A percentile compares a stretch with the other conserved stretches of the same genome.
These are phyloP conservation scores for Autographa gamma DNA, from an alignment of 2,888 invertebrate species.

Conservation along the genomic window DNA sequence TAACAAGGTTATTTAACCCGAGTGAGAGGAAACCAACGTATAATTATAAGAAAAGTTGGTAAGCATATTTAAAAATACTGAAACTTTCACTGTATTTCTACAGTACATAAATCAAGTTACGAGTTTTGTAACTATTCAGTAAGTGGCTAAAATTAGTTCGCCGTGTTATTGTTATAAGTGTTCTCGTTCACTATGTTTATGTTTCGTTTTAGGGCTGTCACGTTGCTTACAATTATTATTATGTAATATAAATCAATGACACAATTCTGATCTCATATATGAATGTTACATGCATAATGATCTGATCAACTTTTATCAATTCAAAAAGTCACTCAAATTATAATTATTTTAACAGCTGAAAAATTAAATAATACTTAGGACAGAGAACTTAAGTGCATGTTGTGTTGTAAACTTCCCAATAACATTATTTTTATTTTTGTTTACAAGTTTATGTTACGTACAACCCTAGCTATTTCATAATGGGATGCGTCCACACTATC, in stretches of 20 bases:
- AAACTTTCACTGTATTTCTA: conserved; percentile 32
- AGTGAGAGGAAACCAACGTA: too few relatives aligned
- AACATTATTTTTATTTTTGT: too few relatives aligned
- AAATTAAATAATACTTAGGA: too few relatives aligned
- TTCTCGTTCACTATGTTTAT: conserved; percentile 50
- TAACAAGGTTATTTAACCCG: too few relatives aligned
- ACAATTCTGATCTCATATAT: neutral
- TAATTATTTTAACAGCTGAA: too few relatives aligned
- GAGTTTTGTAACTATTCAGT: conserved; percentile 54
- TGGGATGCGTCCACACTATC: conserved; percentile 30
- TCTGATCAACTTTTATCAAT: too few relatives aligned
- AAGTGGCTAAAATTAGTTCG: conserved; percentile 57
- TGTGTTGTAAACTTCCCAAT: neutral
- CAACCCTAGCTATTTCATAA: conserved; percentile 32
- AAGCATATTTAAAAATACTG: conserved; percentile 7
- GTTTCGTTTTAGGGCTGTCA: conserved; percentile 42
- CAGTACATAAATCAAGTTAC: conserved; percentile 52
- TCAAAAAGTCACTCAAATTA: too few relatives aligned
- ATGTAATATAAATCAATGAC: neutral
- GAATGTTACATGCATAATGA: too few relatives aligned
- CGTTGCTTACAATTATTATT: conserved; percentile 12
- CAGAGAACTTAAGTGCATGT: neutral
- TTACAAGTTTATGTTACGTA: neutral
- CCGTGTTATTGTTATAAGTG: conserved; percentile 57
- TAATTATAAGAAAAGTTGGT: neutral